Base-by-base conservation (phyloP, 2,113 vertebrate species). In the Odocoileus hemionus region DNA sequence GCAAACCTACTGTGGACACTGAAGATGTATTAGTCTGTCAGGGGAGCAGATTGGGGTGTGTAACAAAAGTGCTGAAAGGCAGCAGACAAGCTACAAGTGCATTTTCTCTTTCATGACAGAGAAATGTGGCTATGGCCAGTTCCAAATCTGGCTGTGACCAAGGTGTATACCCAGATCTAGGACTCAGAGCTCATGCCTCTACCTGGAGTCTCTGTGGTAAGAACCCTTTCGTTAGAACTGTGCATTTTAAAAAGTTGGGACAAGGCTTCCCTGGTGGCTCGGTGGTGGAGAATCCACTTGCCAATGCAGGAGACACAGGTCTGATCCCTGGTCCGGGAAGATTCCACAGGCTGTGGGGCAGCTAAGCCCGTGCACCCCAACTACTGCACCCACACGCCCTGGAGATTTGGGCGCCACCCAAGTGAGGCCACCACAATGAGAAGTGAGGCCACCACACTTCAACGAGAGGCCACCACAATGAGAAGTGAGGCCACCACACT, bases 341-440 rank as follows among this genome's bases (percentile, higher is more conserved):
- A 76, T 14, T 26, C 70, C 23, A 76, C 39, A 26, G 4, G 70
- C 39, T 43, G 70, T 26, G 70, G 23, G 26, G 70, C 39, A 76
- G 3, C 70, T 43, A 26, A 76, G 39, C 12, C 23, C 12, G 0
- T 7, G 36, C 0, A 0, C 23, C 39, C 14, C 23, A 43, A 15
- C 23, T 14, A 43, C 36, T 2, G 23, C 0, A 1, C 70, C 21
- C 70, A 76, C 1, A 6, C 4, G 21, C 39, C 70, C 70, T 26
- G 23, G 70, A 43, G 15, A n/a, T n/a, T n/a, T n/a, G n/a, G n/a
- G n/a, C n/a, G n/a, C n/a, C n/a, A n/a, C n/a, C n/a, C n/a, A n/a
- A n/a, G n/a, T n/a, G 70, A 76, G 43, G 70, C 70, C 70, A 43
- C 23, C 70, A 26, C 70, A 26, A 6, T 14, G 36, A 76, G 36